A percentile compares a stretch with the other conserved stretches of the same genome.
Conservation (phyloP, 1,140 invertebrate genomes). For the Solenopsis invicta region DNA sequence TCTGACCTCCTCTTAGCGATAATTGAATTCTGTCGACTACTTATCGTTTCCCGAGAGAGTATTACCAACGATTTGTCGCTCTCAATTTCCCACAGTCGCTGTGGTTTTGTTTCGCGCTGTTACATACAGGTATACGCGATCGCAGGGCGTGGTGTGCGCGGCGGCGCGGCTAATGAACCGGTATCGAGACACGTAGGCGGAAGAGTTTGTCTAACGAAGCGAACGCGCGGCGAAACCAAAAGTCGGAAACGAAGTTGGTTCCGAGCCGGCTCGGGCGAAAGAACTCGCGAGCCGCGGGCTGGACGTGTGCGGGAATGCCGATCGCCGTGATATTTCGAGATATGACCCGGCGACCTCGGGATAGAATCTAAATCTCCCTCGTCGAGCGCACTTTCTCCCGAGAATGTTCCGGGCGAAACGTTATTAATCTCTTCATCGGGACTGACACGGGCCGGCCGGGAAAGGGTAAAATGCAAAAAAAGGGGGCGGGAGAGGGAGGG, state of each 20-base stretch:
- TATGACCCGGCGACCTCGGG: conserved; percentile 48
- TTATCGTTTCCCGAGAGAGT: neutral
- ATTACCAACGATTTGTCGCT: neutral
- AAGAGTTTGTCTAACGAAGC: conserved; percentile 18
- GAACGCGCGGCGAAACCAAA: neutral
- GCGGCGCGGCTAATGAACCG: conserved; percentile 13
- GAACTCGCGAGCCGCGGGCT: neutral
- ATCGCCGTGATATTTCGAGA: conserved; percentile 50
- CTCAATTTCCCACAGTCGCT: neutral
- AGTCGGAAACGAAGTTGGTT: conserved; percentile 3
- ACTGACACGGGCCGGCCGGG: neutral
- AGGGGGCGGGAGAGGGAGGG: neutral
- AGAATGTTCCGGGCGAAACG: conserved; percentile 52
- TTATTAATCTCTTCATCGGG: conserved; percentile 66
- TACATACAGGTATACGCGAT: neutral
- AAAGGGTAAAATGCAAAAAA: neutral
- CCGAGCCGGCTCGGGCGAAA: neutral
- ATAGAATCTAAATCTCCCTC: conserved; percentile 61
- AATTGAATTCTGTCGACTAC: neutral
- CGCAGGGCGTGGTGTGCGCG: conserved; percentile 4
- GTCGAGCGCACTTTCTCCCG: conserved; percentile 54
- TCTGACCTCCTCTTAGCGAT: neutral
- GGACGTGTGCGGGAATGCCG: conserved; percentile 8
- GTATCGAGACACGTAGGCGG: conserved; percentile 32
- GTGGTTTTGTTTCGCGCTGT: neutral